Base-by-base conservation (phyloP, 2,888 invertebrate species). In the Chloroclystis v-ata region DNA sequence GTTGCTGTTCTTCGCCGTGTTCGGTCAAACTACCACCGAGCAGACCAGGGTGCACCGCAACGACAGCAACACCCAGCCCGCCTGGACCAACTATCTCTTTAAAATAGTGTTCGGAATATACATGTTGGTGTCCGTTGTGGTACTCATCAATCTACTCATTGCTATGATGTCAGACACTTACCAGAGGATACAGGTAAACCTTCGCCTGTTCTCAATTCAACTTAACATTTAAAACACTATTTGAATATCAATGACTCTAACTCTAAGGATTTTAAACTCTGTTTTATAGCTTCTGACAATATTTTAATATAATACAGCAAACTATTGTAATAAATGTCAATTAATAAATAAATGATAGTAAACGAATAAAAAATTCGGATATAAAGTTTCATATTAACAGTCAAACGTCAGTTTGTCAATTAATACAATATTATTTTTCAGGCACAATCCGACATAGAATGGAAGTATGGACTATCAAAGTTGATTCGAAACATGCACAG, bases 151-250 rank as follows among this genome's bases (percentile, higher is more conserved):
- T 89, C 92, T 99, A 63, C 94, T 99, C 80, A 99, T 99, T 91
- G 99, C 99, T 90, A 99, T 99, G 99, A 99, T 99, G 98, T 98
- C 98, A 77, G 99, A 99, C 91, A 99, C 99, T 53, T 99, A 99
- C 86, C 99, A 99, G 84, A 91, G 97, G 78, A 99, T 99, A 78
- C 97, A 99, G 92, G 97, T 94, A 91, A 85, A 33, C 14, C 37
- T 37, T 24, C 59, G 59, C 62, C 57, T 55, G 47, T 54, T 48
- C 40, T 62, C 57, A 56, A 47, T 54, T 48, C 40, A 52, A 28
- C 52, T 42, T 59, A 48, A 28, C 25, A 20, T 20, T 4, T 24
- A 4, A 35, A 20, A 47, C 44, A 47, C 38, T 13, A 28, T 42
- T 13, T 10, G 30, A 35, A 48, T 48, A 39, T 16, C n/a, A 41